These are phyloP conservation scores for Catostomus latipinnis DNA, from an alignment of 2,797 vertebrate genomes.

Conservation along the genomic window DNA sequence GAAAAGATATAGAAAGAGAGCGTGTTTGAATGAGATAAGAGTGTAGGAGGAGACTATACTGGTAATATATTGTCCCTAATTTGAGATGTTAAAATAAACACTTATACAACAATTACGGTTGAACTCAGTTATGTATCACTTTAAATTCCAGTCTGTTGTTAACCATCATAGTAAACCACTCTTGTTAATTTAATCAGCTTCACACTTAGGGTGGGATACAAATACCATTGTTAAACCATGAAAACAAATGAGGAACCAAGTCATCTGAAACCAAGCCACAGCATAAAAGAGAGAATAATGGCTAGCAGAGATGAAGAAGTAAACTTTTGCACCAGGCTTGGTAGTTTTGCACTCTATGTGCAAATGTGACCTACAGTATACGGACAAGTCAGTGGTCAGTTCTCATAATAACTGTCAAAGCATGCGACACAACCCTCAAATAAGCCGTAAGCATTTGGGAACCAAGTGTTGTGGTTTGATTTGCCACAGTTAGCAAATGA, in stretches of 20 bases:
- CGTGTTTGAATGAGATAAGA: slow-evolving; percentile 14
- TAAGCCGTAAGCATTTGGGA: neutral
- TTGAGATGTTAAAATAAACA: neutral
- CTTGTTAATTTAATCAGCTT: slow-evolving; percentile 12
- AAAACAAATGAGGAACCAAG: neutral
- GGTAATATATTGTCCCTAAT: neutral
- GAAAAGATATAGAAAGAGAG: neutral
- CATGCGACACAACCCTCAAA: neutral
- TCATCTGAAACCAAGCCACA: slow-evolving; percentile 14
- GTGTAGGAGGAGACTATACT: neutral
- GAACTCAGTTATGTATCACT: neutral
- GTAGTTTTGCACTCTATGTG: too few species aligned
- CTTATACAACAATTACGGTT: neutral
- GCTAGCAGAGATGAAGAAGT: neutral
- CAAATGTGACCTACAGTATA: neutral
- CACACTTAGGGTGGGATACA: neutral
- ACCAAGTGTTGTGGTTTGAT: neutral
- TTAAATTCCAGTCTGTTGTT: neutral
- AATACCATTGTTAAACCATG: neutral
- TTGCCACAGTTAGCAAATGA: neutral
- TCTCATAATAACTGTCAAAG: neutral
- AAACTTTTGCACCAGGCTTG: too few species aligned
- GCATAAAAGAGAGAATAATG: slow-evolving; percentile 9
- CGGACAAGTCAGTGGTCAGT: neutral
- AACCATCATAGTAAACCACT: neutral